Base-by-base conservation (phyloP, 2,888 invertebrate species). In the Lycocerus yunnanus region DNA sequence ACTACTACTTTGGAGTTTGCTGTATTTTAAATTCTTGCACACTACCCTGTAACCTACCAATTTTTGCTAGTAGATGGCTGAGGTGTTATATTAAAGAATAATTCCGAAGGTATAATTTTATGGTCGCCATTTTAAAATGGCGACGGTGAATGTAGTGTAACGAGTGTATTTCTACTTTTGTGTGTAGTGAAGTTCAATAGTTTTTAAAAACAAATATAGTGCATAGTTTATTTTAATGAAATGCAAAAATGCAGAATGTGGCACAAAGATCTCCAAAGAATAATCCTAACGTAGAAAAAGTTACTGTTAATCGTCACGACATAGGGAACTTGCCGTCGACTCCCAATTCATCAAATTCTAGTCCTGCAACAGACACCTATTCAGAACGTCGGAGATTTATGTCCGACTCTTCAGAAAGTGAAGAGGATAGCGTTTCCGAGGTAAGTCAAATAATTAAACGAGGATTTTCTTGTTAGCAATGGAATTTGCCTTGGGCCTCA, bases 341-440 rank as follows among this genome's bases (percentile, higher is more conserved):
- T 92, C 93, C 94, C 91, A 93, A 93, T 89, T 94, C 94, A 89
- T 85, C 84, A 88, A 92, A 92, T 90, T 93, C 93, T 87, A 93
- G 93, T 90, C 93, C 93, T 88, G 92, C 92, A 87, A 94, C 94
- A 87, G 95, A 95, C 91, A 95, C 94, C 88, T 93, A 92, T 90
- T 93, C 93, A 86, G 94, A 94, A 87, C 94, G 93, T 88, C 93
- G 94, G 87, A 94, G 94, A 90, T 95, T 93, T 91, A 95, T 95
- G 91, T 94, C 95, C 89, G 96, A 96, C 91, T 93, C 96, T 88
- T 97, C 97, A 85, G 97, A 96, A 90, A 97, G 96, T 88, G 97
- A 97, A 88, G 97, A 97, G 89, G 97, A 97, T 88, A 97, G 97
- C 89, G 95, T 95, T 88, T 97, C 96, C 85, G 97, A 97, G 95